Evolutionary conservation across 2,797 vertebrate species (phyloP), one percentile per base, ranked within the genome.

Genomic region (Ceryle rudis): DNA sequence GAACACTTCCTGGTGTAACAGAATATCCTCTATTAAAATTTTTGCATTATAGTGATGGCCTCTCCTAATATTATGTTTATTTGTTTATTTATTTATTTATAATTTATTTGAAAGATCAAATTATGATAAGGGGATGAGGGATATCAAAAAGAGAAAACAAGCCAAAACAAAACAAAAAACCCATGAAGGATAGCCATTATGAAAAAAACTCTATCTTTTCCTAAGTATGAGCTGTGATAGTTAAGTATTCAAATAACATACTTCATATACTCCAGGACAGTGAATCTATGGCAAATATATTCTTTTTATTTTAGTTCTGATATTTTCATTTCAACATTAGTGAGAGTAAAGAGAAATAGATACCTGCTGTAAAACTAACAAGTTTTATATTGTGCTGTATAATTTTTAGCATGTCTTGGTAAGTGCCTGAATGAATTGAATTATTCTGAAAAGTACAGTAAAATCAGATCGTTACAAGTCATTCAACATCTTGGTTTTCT

Each of bases 101-200:
- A n/a, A n/a, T n/a, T 49, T 85, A 80, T 86, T 58, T 62, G 31
- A 2, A 46, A 33, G 4, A 61, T 31, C 2, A 4, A 49, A 49
- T 66, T 54, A 70, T 46, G 7, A 10, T 39, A 73, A 62, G 5
- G 18, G 3, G n/a, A 79, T 11, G 6, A 71, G 21, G 5, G 60
- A 25, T 3, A 41, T 6, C 9, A 81, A n/a, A 52, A 78, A 60
- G 21, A 57, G 10, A 64, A 78, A 92, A 16, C 0, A 41, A 75
- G 66, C 3, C 11, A 51, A 81, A 61, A 0, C 2, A 33, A 41
- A 13, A 2, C 39, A 39, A 66, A 81, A 25, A 71, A 55, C 4
- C 1, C 4, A 51, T 6, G 10, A 77, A 25, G 2, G 2, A 11
- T 1, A 49, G 5, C 6, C 0, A 25, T 61, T 23, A 42, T 20